phyloP scores from a whole-genome alignment of 2,113 vertebrate genomes.

The Zosterops hypoxanthus region DNA sequence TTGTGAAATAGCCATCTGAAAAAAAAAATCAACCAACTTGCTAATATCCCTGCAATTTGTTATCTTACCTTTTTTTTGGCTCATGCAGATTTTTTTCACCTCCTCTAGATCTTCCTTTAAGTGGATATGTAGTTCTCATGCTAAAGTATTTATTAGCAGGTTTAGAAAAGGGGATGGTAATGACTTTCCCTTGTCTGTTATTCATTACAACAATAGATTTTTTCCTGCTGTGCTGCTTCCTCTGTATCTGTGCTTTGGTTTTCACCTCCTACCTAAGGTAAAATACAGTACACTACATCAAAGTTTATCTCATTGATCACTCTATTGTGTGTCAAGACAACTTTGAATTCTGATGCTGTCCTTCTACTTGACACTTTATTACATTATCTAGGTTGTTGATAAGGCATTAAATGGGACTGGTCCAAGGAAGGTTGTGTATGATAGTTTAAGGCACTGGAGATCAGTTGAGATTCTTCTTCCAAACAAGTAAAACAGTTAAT shows the following conservation, averaged over 20 bases:
- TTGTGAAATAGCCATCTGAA: neutral
- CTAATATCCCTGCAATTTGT: neutral
- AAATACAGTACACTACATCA: neutral
- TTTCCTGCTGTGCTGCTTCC: neutral
- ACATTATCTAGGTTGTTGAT: neutral
- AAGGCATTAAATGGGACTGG: neutral
- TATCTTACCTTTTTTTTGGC: neutral
- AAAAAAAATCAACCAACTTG: neutral
- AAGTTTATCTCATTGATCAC: neutral
- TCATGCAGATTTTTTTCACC: neutral
- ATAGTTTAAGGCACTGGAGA: neutral
- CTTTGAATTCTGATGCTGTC: neutral
- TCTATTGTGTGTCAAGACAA: neutral
- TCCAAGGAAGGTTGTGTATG: neutral
- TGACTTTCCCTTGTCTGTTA: neutral
- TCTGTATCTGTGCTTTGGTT: neutral
- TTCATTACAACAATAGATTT: neutral
- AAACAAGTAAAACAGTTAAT: neutral
- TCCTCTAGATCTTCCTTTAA: neutral
- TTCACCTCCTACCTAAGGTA: neutral
- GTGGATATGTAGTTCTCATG: neutral
- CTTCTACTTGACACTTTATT: neutral
- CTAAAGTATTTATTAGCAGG: neutral
- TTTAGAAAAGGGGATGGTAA: neutral
- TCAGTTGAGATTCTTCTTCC: neutral